A percentile compares a stretch with the other conserved stretches of the same genome.
phyloP scores from a whole-genome alignment of 2,113 vertebrate genomes.

The Myocastor coypus region DNA sequence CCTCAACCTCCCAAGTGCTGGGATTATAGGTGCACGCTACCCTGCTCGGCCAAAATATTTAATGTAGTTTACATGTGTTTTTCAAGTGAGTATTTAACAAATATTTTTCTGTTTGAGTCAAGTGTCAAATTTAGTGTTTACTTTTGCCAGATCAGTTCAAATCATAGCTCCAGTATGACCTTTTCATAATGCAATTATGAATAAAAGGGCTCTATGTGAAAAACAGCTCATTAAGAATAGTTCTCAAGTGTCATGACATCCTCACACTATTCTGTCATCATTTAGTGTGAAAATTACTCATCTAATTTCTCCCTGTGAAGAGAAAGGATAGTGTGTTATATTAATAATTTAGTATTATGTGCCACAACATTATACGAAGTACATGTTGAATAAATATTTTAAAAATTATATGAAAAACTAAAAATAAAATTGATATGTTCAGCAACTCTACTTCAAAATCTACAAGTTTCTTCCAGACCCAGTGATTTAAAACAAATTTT shows the following conservation, averaged over 20 bases:
- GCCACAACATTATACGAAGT: neutral
- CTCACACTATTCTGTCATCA: neutral
- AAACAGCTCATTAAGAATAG: neutral
- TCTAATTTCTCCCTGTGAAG: neutral
- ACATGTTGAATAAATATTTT: slow-evolving; percentile 15
- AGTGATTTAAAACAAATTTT: slow-evolving; percentile 9
- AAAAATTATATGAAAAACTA: neutral
- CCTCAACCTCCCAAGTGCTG: too few relatives aligned
- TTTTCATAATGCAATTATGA: neutral
- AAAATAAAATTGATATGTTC: neutral
- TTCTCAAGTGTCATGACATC: neutral
- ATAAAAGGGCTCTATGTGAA: neutral
- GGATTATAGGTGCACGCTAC: too few relatives aligned
- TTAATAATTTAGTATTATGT: neutral
- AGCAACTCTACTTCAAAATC: neutral
- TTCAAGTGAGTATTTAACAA: neutral
- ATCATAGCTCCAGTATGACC: neutral
- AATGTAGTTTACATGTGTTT: neutral
- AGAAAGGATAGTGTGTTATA: neutral
- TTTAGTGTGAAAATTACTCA: neutral
- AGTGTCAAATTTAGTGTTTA: neutral
- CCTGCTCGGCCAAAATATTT: neutral
- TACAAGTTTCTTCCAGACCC: neutral
- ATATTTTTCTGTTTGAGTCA: neutral
- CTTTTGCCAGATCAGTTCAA: neutral